Evolutionary conservation across 1,140 invertebrate species (phyloP).

Genomic region (Hirudo medicinalis): DNA sequence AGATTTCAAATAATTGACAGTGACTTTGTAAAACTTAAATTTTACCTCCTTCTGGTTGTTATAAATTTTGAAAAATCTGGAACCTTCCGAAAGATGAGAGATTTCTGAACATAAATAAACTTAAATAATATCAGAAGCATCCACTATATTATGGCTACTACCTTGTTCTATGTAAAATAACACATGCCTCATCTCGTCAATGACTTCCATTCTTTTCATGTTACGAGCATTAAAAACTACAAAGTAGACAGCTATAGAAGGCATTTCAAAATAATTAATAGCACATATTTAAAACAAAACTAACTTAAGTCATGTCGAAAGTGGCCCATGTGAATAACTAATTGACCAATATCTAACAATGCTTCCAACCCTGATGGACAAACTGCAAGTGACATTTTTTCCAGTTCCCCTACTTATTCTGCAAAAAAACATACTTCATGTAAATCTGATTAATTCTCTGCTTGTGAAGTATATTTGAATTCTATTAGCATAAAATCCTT

Average conservation of each 20-base stretch:
- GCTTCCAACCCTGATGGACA: constrained; percentile 15
- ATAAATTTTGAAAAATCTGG: constrained; percentile 3
- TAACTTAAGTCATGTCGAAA: constrained; percentile 18
- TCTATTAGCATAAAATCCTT: too few relatives aligned
- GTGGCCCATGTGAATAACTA: constrained; percentile 21
- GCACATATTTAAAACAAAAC: not conserved
- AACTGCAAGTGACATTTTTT: too few relatives aligned
- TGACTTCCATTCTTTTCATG: constrained; percentile 18
- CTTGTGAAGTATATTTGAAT: too few relatives aligned
- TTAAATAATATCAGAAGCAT: not conserved
- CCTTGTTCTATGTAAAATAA: constrained; percentile 22
- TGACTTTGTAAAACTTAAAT: not conserved
- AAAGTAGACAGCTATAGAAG: not conserved
- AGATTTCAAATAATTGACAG: not conserved
- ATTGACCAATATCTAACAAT: constrained; percentile 19
- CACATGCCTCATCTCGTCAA: constrained; percentile 21
- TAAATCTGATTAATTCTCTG: too few relatives aligned
- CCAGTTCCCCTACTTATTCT: too few relatives aligned
- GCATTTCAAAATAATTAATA: constrained; percentile 1
- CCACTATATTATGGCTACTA: constrained; percentile 3
- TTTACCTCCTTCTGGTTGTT: constrained; percentile 3
- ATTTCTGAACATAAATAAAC: constrained; percentile 1
- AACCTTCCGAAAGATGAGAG: not conserved
- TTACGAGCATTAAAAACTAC: constrained; percentile 11
- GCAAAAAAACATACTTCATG: too few relatives aligned